Evolutionary conservation across 2,797 vertebrate species (phyloP).

Genomic region (Sternotherus odoratus): DNA sequence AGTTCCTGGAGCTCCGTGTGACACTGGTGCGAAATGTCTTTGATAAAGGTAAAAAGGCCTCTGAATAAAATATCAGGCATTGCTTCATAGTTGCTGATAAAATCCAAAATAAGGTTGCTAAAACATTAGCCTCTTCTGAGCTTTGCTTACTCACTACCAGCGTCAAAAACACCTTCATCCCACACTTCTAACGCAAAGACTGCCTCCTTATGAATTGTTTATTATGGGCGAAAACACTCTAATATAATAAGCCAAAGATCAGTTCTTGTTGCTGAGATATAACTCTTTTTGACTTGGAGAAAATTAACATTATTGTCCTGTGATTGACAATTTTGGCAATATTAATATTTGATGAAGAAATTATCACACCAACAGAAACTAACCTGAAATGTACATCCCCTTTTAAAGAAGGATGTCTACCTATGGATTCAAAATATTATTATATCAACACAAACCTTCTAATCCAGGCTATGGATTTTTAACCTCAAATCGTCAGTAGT

Average conservation of each 20-base stretch:
- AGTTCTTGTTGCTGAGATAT: conserved; percentile 45
- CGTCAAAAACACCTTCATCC: conserved; percentile 72
- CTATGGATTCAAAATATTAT: not conserved
- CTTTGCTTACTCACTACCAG: conserved; percentile 69
- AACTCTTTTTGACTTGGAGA: conserved; percentile 56
- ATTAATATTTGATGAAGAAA: conserved; percentile 7
- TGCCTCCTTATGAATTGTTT: conserved; percentile 62
- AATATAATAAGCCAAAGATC: conserved; percentile 56
- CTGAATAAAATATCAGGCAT: conserved; percentile 56
- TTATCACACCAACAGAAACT: not conserved
- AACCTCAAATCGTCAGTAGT: not conserved
- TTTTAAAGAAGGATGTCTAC: conserved; percentile 31
- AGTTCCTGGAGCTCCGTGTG: conserved; percentile 53
- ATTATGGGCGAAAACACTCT: conserved; percentile 51
- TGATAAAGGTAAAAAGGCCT: conserved; percentile 47
- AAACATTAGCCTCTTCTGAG: conserved; percentile 61
- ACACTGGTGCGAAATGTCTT: conserved; percentile 46
- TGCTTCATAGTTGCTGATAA: conserved; percentile 70
- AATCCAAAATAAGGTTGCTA: conserved; percentile 68
- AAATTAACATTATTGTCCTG: not conserved
- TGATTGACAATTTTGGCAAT: not conserved
- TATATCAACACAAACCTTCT: conserved; percentile 20
- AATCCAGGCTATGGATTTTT: not conserved
- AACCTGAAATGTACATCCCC: conserved; percentile 25
- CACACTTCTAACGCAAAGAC: conserved; percentile 68